phyloP scores from a whole-genome alignment of 1,140 invertebrate species.

The Laodelphax striatellus region DNA sequence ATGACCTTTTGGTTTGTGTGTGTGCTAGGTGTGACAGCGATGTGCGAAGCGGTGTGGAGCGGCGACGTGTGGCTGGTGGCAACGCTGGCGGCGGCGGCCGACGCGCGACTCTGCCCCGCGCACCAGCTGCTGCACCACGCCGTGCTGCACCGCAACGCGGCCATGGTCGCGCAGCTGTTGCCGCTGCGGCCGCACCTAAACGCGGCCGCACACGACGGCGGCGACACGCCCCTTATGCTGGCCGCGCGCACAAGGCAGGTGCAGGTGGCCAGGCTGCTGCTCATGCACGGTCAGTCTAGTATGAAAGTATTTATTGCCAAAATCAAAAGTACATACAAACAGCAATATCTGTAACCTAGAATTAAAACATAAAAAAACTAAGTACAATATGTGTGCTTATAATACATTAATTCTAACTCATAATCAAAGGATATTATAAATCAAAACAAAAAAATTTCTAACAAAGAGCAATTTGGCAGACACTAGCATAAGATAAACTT shows the following conservation, averaged over 20 bases:
- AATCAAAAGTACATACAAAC: too few relatives aligned
- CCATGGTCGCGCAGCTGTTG: constrained; percentile 37
- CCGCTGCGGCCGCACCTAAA: constrained; percentile 36
- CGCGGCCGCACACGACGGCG: constrained; percentile 39
- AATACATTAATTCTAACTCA: too few relatives aligned
- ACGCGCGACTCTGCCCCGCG: constrained; percentile 41
- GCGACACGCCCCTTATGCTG: constrained; percentile 47
- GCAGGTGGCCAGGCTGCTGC: constrained; percentile 34
- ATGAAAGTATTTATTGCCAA: too few relatives aligned
- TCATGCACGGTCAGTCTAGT: constrained; percentile 35
- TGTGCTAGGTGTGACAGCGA: constrained; percentile 35
- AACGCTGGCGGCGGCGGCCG: constrained; percentile 38
- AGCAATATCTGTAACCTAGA: too few relatives aligned
- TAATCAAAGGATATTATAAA: too few relatives aligned
- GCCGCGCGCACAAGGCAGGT: constrained; percentile 42
- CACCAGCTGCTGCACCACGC: constrained; percentile 44
- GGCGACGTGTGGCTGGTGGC: constrained; percentile 34
- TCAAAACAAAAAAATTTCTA: too few relatives aligned
- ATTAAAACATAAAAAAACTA: too few relatives aligned
- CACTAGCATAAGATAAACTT: too few relatives aligned
- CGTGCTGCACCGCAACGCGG: constrained; percentile 34
- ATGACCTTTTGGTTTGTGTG: neutral
- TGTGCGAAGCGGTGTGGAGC: constrained; percentile 41
- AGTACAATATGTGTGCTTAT: too few relatives aligned
- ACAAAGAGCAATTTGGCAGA: too few relatives aligned